Base-by-base conservation (phyloP, 2,888 invertebrate genomes). In the Agrochola lota region DNA sequence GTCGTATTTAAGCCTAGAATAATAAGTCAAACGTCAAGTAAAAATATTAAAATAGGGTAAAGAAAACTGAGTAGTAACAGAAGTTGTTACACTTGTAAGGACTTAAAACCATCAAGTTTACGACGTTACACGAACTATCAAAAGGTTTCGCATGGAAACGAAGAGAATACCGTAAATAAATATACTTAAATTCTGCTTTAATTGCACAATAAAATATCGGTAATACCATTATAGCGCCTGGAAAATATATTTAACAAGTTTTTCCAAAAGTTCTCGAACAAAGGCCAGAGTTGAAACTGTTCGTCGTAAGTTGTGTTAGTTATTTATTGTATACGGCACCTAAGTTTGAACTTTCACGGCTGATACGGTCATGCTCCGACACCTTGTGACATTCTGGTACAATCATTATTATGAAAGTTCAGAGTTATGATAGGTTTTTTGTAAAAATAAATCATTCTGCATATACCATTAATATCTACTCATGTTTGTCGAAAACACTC, bases 261-360 rank as follows among this genome's bases (percentile, higher is more conserved):
- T 73, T 43, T 59, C 40, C 57, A 64, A 70, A 73, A 76, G 83
- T 74, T 79, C 15, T 43, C 17, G 43, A 83, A 85, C 57, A 70
- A 57, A 60, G 60, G 55, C 17, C 12, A 30, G 43, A 75, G 71
- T 63, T 71, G 74, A 60, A 81, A 75, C n/a, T 72, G 62, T 57
- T 85, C 60, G 57, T 71, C 15, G 85, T 68, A 71, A 81, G 71
- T 71, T 72, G 17, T 52, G 83, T 63, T 74, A 75, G 70, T 76
- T 71, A 76, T 82, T 85, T 82, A 78, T 82, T 79, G 74, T 79
- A 49, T 11, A 67, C 46, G 66, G 74, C 74, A 85, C 68, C 43
- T 81, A 76, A 78, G 73, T 79, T 72, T 74, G 64, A 83, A 85
- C 69, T 82, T 85, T 59, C 23, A 69, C 20, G 46, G 30, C 64